Conservation (phyloP, 1,140 invertebrate genomes). For the Pachyrhynchus sulphureomaculatus region DNA sequence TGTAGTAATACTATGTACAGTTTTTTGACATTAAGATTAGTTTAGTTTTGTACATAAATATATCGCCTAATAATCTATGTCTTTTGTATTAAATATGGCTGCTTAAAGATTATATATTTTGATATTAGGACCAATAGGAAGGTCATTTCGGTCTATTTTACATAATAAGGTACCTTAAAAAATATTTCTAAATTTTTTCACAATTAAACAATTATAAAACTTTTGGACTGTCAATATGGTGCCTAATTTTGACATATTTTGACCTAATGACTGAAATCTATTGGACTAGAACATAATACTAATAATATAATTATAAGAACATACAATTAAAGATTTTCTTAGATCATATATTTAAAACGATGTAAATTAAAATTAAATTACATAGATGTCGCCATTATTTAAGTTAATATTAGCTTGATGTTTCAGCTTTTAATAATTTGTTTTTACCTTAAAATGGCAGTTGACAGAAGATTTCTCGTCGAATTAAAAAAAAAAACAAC, state of each 20-base stretch:
- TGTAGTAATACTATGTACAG: background rate
- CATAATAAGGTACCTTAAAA: constrained; percentile 33
- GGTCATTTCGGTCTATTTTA: constrained; percentile 40
- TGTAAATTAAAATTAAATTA: no score
- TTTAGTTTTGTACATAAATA: constrained; percentile 1
- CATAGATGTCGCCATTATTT: no score
- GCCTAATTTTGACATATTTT: constrained; percentile 40
- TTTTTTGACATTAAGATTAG: background rate
- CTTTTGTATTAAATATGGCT: constrained; percentile 5
- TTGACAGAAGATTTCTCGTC: no score
- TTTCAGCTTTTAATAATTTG: no score
- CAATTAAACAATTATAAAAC: constrained; percentile 44
- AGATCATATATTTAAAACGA: background rate
- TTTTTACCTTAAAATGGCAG: no score
- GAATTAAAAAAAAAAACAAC: no score
- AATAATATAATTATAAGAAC: no score
- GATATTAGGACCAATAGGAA: constrained; percentile 39
- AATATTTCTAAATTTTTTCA: constrained; percentile 32
- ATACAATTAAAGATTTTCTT: background rate
- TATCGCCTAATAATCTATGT: constrained; percentile 5
- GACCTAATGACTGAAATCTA: constrained; percentile 40
- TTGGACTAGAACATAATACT: constrained; percentile 35
- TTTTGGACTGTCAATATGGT: constrained; percentile 47
- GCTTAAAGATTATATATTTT: constrained; percentile 39
- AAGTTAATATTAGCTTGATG: no score